These are phyloP conservation scores for Cordilura impudica DNA, from an alignment of 2,888 invertebrate genomes.

Conservation along the genomic window DNA sequence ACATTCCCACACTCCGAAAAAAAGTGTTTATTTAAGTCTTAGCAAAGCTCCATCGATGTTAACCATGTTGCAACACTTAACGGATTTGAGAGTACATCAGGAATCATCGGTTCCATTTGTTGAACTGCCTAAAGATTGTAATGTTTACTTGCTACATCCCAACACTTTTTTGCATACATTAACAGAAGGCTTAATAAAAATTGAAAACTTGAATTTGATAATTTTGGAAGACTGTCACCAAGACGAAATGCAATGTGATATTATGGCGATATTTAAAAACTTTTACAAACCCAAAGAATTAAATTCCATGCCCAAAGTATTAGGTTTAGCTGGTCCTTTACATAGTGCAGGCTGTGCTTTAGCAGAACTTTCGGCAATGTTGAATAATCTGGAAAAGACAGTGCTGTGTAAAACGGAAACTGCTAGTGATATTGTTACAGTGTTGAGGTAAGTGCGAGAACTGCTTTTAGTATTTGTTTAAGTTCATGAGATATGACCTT, in stretches of 20 bases:
- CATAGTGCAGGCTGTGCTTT: slow-evolving; percentile 83
- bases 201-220: slow-evolving; percentile 86
- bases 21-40: slow-evolving; percentile 73
- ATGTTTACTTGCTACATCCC: slow-evolving; percentile 72
- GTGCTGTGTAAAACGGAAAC: slow-evolving; percentile 89
- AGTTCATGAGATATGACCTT: no score
- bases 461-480: no score
- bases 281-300: slow-evolving; percentile 65
- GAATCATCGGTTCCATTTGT: slow-evolving; percentile 48
- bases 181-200: slow-evolving; percentile 68
- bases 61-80: slow-evolving; percentile 79
- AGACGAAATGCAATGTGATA: slow-evolving; percentile 73
- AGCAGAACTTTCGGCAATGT: slow-evolving; percentile 86
- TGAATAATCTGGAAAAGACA: slow-evolving; percentile 86
- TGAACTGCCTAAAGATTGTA: slow-evolving; percentile 63
- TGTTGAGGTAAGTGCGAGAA: slow-evolving; percentile 82
- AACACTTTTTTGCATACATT: slow-evolving; percentile 66
- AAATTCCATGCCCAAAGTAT: slow-evolving; percentile 81
- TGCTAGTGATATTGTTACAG: slow-evolving; percentile 92
- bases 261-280: slow-evolving; percentile 70
- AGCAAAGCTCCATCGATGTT: slow-evolving; percentile 77
- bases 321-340: slow-evolving; percentile 89
- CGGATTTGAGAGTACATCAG: slow-evolving; percentile 78
- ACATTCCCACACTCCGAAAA: slow-evolving; percentile 79
- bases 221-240: slow-evolving; percentile 96